Evolutionary conservation across 1,140 invertebrate genomes (phyloP).

Genomic region (Theocolax elegans): DNA sequence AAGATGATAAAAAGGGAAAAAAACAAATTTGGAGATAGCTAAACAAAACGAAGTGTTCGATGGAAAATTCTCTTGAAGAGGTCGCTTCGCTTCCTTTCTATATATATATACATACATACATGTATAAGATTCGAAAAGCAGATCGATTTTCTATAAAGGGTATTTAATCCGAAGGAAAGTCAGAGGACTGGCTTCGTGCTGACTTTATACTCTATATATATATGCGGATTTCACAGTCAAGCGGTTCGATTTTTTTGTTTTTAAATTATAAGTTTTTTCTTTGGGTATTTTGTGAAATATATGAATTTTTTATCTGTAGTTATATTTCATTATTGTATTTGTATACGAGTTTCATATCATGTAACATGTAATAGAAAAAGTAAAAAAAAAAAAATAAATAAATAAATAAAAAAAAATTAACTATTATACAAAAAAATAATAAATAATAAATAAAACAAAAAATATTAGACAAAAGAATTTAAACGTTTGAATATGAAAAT

Average conservation of each 20-base stretch:
- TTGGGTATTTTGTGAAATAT: background rate
- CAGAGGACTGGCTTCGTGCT: conserved; percentile 6
- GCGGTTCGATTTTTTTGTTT: too few relatives aligned
- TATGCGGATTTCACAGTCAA: background rate
- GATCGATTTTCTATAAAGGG: conserved; percentile 36
- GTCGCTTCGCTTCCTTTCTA: background rate
- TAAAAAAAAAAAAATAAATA: background rate
- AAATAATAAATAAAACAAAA: too few relatives aligned
- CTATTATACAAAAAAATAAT: too few relatives aligned
- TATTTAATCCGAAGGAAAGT: conserved; percentile 25
- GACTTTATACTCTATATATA: background rate
- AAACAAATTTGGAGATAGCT: too few relatives aligned
- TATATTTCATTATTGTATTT: background rate
- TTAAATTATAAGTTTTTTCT: conserved; percentile 2
- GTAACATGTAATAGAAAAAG: background rate
- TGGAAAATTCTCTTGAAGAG: too few relatives aligned
- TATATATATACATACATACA: background rate
- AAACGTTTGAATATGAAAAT: too few relatives aligned
- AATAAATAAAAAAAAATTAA: too few relatives aligned
- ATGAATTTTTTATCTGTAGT: background rate
- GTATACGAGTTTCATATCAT: too few relatives aligned
- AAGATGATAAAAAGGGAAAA: too few relatives aligned
- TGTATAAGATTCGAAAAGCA: background rate
- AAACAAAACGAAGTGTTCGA: too few relatives aligned
- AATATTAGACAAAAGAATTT: too few relatives aligned